These are phyloP conservation scores for Rhagonycha lutea DNA, from an alignment of 2,888 invertebrate genomes.

Conservation along the genomic window DNA sequence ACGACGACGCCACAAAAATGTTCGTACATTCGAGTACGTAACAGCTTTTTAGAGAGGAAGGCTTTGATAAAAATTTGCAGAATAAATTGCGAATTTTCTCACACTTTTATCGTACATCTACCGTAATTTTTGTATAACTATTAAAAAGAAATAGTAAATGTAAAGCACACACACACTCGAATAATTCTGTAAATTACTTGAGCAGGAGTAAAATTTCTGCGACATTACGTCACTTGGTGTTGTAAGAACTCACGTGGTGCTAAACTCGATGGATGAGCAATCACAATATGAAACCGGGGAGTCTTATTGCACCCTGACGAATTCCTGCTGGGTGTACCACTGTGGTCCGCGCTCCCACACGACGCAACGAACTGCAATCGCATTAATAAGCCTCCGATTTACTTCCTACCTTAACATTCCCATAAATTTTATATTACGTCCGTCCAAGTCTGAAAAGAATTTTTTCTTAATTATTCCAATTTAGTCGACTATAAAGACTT, in stretches of 20 bases:
- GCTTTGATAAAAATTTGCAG: neutral
- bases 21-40: neutral
- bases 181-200: conserved; percentile 18
- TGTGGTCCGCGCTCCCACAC: conserved; percentile 47
- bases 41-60: neutral
- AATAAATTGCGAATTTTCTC: neutral
- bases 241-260: conserved; percentile 26
- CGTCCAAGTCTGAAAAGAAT: neutral
- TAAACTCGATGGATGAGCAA: conserved; percentile 20
- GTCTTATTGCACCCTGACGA: conserved; percentile 28
- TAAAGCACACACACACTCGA: conserved; percentile 32
- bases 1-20: too few relatives aligned
- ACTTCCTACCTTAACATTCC: conserved; percentile 19
- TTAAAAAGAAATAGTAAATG: conserved; percentile 49
- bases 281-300: conserved; percentile 21
- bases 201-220: conserved; percentile 6
- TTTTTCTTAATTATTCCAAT: neutral
- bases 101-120: conserved; percentile 2
- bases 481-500: neutral
- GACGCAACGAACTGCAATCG: conserved; percentile 42
- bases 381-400: neutral
- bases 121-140: neutral
- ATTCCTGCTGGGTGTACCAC: conserved; percentile 37
- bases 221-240: conserved; percentile 19
- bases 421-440: conserved; percentile 11